Conservation (phyloP, 2,888 invertebrate species). For the Stratiomys singularior region DNA sequence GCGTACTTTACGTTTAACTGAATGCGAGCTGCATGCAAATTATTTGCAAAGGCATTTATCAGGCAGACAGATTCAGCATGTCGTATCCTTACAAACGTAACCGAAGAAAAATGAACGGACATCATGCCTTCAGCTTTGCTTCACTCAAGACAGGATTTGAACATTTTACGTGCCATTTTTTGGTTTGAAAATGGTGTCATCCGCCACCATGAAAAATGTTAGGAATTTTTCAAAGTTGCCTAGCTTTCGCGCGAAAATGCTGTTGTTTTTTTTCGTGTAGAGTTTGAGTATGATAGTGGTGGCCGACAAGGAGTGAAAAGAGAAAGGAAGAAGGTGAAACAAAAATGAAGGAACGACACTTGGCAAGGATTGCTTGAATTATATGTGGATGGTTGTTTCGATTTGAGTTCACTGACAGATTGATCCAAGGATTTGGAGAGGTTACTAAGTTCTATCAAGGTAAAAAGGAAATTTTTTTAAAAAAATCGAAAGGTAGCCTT, state of each 20-base stretch:
- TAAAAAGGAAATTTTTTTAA: too few relatives aligned
- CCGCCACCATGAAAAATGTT: not conserved
- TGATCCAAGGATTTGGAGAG: too few relatives aligned
- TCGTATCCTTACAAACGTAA: slow-evolving; percentile 14
- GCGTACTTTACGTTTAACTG: slow-evolving; percentile 48
- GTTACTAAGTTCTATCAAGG: too few relatives aligned
- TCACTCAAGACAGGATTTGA: slow-evolving; percentile 7
- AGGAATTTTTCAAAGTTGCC: slow-evolving; percentile 16
- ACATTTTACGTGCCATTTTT: slow-evolving; percentile 26
- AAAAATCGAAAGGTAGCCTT: too few relatives aligned
- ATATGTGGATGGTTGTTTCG: too few relatives aligned
- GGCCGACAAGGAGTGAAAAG: too few relatives aligned
- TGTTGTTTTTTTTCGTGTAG: not conserved
- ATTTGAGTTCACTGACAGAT: too few relatives aligned
- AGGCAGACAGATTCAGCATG: slow-evolving; percentile 1
- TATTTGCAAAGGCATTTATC: slow-evolving; percentile 49
- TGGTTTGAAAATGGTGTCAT: not conserved
- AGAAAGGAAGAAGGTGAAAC: too few relatives aligned
- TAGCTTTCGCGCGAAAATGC: not conserved
- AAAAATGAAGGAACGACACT: too few relatives aligned
- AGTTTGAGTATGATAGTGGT: not conserved
- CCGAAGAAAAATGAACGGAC: slow-evolving; percentile 29
- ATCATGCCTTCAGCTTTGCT: slow-evolving; percentile 20
- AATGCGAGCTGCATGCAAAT: slow-evolving; percentile 50
- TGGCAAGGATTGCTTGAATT: too few relatives aligned